Evolutionary conservation across 2,888 invertebrate genomes (phyloP).

Genomic region (Cenopis cana): DNA sequence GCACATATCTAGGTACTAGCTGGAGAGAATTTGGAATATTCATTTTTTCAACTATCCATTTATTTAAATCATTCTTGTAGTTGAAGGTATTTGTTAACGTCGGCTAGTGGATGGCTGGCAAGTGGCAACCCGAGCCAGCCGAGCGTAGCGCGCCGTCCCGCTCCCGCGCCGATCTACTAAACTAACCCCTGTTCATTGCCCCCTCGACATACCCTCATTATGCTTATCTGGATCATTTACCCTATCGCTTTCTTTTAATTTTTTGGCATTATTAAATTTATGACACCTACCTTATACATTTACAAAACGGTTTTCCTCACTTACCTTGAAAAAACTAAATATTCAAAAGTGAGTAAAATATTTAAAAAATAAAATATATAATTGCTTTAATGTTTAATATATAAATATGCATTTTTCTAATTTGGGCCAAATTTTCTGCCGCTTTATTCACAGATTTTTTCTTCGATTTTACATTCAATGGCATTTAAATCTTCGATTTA

Average conservation of each 20-base stretch:
- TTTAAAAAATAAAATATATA: too few species aligned
- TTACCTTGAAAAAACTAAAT: too few species aligned
- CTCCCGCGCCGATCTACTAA: constrained; percentile 60
- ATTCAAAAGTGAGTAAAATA: too few species aligned
- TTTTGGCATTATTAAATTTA: background rate
- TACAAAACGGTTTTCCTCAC: background rate
- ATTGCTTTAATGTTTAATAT: too few species aligned
- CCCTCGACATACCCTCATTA: constrained; percentile 63
- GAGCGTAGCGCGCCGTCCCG: constrained; percentile 67
- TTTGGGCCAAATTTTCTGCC: too few species aligned
- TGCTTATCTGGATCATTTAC: constrained; percentile 48
- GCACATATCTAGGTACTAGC: background rate
- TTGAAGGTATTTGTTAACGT: constrained; percentile 5
- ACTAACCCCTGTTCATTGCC: constrained; percentile 64
- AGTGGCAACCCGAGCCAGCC: constrained; percentile 68
- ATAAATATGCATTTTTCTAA: too few species aligned
- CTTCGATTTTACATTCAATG: too few species aligned
- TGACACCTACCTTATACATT: background rate
- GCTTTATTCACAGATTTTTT: too few species aligned
- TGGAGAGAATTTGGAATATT: background rate
- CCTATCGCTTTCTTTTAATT: constrained; percentile 16
- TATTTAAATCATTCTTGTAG: background rate
- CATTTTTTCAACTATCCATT: background rate
- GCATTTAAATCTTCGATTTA: too few species aligned
- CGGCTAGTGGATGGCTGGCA: constrained; percentile 48